Conservation (phyloP, 2,797 vertebrate species). For the Denticeps clupeoides region DNA sequence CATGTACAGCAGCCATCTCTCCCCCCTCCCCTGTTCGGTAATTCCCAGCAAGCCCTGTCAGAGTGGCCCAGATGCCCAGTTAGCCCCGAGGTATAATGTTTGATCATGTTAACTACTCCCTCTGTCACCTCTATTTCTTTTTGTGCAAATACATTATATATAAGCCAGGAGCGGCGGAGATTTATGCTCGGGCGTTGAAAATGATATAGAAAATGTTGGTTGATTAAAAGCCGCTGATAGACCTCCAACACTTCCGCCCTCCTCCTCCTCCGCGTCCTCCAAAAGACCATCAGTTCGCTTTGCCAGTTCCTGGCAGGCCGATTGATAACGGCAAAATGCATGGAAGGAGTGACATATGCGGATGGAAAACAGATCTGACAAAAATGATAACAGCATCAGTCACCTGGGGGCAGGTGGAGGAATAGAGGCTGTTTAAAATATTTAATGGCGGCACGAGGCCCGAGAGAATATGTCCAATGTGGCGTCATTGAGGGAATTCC, state of each 20-base stretch:
- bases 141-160: conserved; percentile 84
- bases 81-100: conserved; percentile 89
- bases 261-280: conserved; percentile 28
- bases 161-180: conserved; percentile 76
- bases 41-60: conserved; percentile 72
- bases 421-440: conserved; percentile 68
- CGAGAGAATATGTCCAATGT: no score
- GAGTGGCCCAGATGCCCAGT: conserved; percentile 82
- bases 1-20: conserved; percentile 41
- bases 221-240: conserved; percentile 88
- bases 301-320: conserved; percentile 76
- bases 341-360: conserved; percentile 69
- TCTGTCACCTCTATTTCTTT: conserved; percentile 82
- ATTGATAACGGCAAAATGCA: conserved; percentile 78
- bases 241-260: conserved; percentile 54
- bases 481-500: no score
- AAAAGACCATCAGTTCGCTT: conserved; percentile 81
- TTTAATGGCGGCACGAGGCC: conserved; percentile 55
- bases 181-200: conserved; percentile 75
- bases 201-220: conserved; percentile 78
- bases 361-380: conserved; percentile 62
- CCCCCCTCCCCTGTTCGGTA: conserved; percentile 50
- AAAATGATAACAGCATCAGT: conserved; percentile 80
- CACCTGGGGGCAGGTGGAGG: no score
- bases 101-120: conserved; percentile 93